phyloP scores from a whole-genome alignment of 2,888 invertebrate species.

The Drosophila paracracens region DNA sequence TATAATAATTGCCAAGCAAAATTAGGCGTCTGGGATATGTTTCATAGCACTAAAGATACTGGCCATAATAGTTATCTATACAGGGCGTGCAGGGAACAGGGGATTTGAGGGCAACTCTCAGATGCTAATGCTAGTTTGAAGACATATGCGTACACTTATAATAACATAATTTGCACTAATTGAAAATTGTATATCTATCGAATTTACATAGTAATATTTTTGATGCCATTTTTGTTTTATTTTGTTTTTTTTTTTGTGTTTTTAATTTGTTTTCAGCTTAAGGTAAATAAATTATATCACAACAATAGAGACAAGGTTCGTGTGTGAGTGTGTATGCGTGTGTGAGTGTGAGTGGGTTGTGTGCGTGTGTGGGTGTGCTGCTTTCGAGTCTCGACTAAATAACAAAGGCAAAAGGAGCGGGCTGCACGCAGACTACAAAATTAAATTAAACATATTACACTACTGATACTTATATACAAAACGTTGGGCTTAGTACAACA shows the following conservation, averaged over 20 bases:
- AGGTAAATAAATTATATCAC: conserved; percentile 83
- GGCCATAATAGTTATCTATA: conserved; percentile 5
- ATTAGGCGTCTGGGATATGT: conserved; percentile 71
- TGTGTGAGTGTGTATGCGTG: conserved; percentile 41
- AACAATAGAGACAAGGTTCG: conserved; percentile 82
- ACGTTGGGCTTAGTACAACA: conserved; percentile 45
- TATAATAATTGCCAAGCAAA: conserved; percentile 58
- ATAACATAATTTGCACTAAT: conserved; percentile 73
- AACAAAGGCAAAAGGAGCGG: conserved; percentile 31
- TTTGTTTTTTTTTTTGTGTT: conserved; percentile 13
- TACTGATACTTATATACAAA: conserved; percentile 38
- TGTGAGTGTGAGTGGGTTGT: neutral
- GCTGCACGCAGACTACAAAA: conserved; percentile 38
- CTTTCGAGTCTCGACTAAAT: conserved; percentile 23
- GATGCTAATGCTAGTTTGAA: conserved; percentile 35
- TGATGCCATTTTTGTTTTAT: conserved; percentile 21
- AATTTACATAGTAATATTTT: conserved; percentile 30
- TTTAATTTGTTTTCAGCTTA: conserved; percentile 55
- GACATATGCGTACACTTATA: conserved; percentile 45
- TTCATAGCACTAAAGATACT: conserved; percentile 44
- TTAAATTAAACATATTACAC: conserved; percentile 27
- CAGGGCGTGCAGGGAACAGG: conserved; percentile 1
- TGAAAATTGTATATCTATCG: conserved; percentile 60
- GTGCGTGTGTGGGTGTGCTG: conserved; percentile 5
- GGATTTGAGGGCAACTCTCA: neutral